These are phyloP conservation scores for Miniopterus natalensis DNA, from an alignment of 2,113 vertebrate species.

Conservation along the genomic window DNA sequence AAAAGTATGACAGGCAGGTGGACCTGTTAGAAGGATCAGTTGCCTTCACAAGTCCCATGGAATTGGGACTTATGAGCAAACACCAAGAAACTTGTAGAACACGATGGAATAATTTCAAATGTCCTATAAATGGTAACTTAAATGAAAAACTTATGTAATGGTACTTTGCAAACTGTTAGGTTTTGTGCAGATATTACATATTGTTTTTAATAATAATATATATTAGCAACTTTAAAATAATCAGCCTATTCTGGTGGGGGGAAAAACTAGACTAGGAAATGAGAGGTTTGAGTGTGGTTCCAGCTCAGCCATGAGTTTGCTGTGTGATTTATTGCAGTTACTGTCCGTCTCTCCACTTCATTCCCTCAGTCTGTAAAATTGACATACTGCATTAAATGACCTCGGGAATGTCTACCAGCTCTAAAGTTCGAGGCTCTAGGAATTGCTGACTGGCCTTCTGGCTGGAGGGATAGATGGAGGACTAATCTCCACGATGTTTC, in stretches of 20 bases:
- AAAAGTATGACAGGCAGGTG: neutral
- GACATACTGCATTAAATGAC: neutral
- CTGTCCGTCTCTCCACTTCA: neutral
- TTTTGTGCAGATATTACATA: neutral
- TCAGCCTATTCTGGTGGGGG: neutral
- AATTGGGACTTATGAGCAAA: neutral
- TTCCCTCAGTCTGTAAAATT: neutral
- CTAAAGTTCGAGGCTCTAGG: neutral
- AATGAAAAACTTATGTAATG: constrained; percentile 2
- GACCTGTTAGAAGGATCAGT: neutral
- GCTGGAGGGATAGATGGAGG: neutral
- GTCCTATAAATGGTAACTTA: neutral
- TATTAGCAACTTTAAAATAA: constrained; percentile 33
- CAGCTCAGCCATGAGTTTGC: neutral
- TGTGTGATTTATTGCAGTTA: neutral
- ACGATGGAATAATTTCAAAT: neutral
- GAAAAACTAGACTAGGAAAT: neutral
- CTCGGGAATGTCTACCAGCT: neutral
- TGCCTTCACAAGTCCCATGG: neutral
- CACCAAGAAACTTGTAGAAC: neutral
- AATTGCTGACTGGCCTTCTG: neutral
- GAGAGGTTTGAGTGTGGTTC: neutral
- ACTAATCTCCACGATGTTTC: neutral
- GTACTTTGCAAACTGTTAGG: neutral
- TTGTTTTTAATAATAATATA: neutral